Evolutionary conservation across 64 coral and sea anemone species (phyloP).

Genomic region (Anthopleura sola): DNA sequence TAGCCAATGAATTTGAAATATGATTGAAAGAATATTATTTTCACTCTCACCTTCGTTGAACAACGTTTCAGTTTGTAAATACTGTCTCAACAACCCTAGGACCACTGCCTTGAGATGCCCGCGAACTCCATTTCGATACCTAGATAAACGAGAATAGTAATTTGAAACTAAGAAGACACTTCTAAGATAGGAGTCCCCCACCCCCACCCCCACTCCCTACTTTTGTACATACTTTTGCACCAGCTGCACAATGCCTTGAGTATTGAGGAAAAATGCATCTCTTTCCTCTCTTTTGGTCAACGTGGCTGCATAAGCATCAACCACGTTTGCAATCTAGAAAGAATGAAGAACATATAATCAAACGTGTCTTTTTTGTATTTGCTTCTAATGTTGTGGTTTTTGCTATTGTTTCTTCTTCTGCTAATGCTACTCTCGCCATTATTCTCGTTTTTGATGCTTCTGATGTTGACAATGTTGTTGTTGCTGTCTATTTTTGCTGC

Average conservation of each 20-base stretch:
- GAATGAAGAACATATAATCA: too few species aligned
- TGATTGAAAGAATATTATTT: background rate
- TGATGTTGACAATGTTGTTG: too few species aligned
- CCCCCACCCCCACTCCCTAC: too few species aligned
- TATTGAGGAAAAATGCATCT: slow-evolving; percentile 94
- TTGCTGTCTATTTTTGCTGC: background rate
- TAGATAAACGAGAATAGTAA: background rate
- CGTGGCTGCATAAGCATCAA: slow-evolving; percentile 91
- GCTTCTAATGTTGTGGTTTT: too few species aligned
- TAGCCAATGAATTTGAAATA: too few species aligned
- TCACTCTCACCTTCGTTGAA: slow-evolving; percentile 78
- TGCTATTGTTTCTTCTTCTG: too few species aligned
- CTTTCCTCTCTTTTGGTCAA: slow-evolving; percentile 82
- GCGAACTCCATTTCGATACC: slow-evolving; percentile 94
- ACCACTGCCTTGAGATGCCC: slow-evolving; percentile 96
- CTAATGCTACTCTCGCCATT: too few species aligned
- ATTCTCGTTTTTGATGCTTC: too few species aligned
- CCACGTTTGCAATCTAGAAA: slow-evolving; percentile 89
- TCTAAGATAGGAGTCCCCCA: too few species aligned
- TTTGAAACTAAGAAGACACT: background rate
- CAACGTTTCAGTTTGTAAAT: slow-evolving; percentile 80
- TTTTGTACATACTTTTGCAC: slow-evolving; percentile 72
- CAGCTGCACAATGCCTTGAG: slow-evolving; percentile 91
- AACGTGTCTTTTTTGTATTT: too few species aligned
- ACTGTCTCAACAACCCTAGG: slow-evolving; percentile 67